phyloP scores from a whole-genome alignment of 2,113 vertebrate species.

The Misgurnus mizolepis region DNA sequence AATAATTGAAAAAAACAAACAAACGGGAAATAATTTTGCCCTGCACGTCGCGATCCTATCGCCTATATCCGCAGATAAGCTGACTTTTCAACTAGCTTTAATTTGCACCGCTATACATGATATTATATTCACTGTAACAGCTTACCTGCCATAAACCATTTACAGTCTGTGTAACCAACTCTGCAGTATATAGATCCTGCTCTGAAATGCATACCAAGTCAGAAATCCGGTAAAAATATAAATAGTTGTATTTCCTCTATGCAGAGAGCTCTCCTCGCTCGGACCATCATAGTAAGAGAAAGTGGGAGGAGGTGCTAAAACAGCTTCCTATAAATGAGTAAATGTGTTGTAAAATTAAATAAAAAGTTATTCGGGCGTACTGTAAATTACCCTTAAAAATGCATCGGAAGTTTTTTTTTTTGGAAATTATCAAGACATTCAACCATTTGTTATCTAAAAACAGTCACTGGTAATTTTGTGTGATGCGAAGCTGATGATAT shows the following conservation, averaged over 20 bases:
- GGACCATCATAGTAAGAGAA: background rate
- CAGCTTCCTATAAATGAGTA: background rate
- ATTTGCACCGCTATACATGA: background rate
- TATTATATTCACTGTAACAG: background rate
- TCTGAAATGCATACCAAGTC: constrained; percentile 25
- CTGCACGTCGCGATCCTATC: background rate
- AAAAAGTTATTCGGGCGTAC: background rate
- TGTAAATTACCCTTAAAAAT: background rate
- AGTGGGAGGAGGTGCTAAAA: constrained; percentile 57
- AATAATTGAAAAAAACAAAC: too few species aligned
- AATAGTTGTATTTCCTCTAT: constrained; percentile 45
- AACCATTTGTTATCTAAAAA: background rate
- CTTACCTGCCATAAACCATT: background rate
- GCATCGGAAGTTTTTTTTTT: background rate
- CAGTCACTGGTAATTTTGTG: background rate
- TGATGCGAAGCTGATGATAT: background rate
- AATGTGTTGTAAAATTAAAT: background rate
- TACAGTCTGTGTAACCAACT: background rate
- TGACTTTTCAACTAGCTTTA: background rate
- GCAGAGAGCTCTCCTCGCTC: background rate
- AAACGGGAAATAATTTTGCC: too few species aligned
- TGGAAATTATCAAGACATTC: too few species aligned
- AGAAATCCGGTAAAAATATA: constrained; percentile 49
- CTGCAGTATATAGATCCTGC: constrained; percentile 54
- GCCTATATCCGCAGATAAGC: background rate